phyloP scores from a whole-genome alignment of 2,113 vertebrate genomes.

The Erythrocercus mccallii region DNA sequence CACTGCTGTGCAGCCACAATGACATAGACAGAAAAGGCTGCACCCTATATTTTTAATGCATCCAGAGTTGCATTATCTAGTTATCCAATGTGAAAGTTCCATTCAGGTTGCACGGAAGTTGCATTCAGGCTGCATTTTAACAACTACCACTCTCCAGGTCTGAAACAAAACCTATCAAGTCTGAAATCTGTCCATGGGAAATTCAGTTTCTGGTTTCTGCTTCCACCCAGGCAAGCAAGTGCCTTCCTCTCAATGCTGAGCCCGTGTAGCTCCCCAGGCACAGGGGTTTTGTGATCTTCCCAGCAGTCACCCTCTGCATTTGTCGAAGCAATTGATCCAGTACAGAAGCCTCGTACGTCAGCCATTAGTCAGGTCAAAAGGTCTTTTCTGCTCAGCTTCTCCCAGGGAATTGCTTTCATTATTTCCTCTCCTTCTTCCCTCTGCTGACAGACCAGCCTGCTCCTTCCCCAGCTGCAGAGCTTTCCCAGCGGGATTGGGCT shows the following conservation, averaged over 20 bases:
- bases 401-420: not conserved
- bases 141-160: not conserved
- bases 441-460: not conserved
- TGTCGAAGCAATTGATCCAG: not conserved
- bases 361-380: conserved; percentile 9
- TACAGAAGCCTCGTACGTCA: not conserved
- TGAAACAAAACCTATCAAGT: not conserved
- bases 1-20: fast-evolving
- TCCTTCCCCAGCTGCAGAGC: not conserved
- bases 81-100: not conserved
- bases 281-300: not conserved
- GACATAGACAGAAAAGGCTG: not conserved
- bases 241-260: not conserved
- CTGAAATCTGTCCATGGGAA: not conserved
- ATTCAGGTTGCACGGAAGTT: not conserved
- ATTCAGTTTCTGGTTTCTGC: not conserved
- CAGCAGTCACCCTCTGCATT: not conserved
- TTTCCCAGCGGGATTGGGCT: not conserved
- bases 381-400: not conserved
- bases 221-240: not conserved
- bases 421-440: not conserved
- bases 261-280: not conserved
- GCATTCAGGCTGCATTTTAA: not conserved
- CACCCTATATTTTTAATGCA: not conserved
- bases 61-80: not conserved